Conservation (phyloP, 2,113 vertebrate genomes). For the Scytalopus superciliaris region DNA sequence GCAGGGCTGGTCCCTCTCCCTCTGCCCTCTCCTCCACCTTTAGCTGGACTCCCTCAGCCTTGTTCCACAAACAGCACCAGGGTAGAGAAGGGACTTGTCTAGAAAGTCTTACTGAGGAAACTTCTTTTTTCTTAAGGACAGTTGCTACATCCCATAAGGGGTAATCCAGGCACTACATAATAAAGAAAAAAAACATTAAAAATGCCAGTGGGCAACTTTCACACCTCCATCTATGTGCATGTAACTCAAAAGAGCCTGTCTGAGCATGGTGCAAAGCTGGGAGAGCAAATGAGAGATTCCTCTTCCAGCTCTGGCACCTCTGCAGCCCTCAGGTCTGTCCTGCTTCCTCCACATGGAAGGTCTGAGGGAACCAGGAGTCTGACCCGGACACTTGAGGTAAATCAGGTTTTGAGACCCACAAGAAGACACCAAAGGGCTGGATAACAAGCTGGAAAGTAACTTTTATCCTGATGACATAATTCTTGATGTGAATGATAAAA, state of each 20-base stretch:
- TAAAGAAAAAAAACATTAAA: background rate
- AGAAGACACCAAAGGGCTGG: background rate
- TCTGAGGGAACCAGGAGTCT: background rate
- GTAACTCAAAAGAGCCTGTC: background rate
- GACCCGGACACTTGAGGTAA: rapidly evolving
- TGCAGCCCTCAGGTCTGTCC: background rate
- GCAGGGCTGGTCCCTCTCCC: background rate
- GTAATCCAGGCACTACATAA: background rate
- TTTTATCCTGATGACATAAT: background rate
- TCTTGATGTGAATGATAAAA: background rate
- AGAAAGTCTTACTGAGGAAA: background rate
- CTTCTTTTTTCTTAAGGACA: background rate
- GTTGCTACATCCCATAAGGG: background rate
- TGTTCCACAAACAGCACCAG: background rate
- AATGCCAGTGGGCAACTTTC: background rate
- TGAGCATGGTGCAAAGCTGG: background rate
- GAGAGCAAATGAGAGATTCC: background rate
- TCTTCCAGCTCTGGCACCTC: background rate
- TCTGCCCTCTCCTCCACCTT: background rate
- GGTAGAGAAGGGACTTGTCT: background rate
- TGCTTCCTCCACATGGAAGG: background rate
- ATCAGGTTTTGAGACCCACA: background rate
- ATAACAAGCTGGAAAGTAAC: background rate
- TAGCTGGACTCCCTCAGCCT: background rate
- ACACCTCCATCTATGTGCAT: background rate